Evolutionary conservation across 2,113 vertebrate species (phyloP), one percentile per base, ranked within the genome.

Genomic region (Pygoscelis adeliae): DNA sequence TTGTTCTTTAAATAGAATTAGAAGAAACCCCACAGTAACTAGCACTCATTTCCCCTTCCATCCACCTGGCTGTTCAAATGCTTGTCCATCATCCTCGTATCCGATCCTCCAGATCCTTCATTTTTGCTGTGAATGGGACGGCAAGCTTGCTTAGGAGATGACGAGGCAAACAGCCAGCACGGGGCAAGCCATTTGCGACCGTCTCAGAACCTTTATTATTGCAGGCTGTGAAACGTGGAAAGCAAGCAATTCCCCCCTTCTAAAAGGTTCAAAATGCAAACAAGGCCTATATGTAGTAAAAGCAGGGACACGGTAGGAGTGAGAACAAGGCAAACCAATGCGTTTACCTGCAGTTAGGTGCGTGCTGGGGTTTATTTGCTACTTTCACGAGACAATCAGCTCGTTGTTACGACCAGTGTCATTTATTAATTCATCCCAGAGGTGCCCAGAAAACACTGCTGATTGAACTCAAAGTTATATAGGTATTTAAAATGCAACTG

Each of bases 81-180:
- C 77, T 72, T 91, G 79, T 65, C 20, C 32, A 11, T 40, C 29
- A 47, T 77, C 56, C n/a, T 34, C 36, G 1, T n/a, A 32, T 77
- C 89, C 76, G 34, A 80, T 87, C 91, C 85, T 63, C 84, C 77
- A 52, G 56, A 10, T 16, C n/a, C 65, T 47, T 15, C 2, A 4
- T 7, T 36, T 56, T 56, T n/a, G 23, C 56, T 40, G 29, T 6
- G 32, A 15, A 9, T 3, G 13, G 2, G 8, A 10, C 1, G 15
- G 7, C 25, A n/a, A 25, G 21, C 47, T 40, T 30, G 29, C 40
- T 6, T 27, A 23, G 32, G 36, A 30, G 44, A 29, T 10, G 23
- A 22, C 0, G 19, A 26, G 36, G 50, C 50, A 36, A 50, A 34
- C 9, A 40, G 15, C 16, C 46, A 47, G 19, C 62, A 50, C 4